A percentile compares a stretch with the other conserved stretches of the same genome.
Conservation (phyloP, 2,113 vertebrate genomes). For the Myotis davidii region DNA sequence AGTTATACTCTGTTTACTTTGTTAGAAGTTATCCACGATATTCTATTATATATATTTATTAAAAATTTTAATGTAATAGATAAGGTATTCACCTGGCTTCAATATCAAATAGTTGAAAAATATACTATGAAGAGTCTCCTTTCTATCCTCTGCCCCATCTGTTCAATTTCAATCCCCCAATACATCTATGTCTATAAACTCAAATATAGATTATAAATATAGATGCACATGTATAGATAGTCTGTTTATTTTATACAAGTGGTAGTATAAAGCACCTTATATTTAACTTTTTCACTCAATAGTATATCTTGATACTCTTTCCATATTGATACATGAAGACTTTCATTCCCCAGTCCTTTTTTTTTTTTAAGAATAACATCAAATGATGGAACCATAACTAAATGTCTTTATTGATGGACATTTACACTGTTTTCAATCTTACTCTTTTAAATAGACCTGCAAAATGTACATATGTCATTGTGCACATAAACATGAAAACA, state of each 20-base stretch:
- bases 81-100: background rate
- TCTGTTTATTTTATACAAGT: slow-evolving; percentile 3
- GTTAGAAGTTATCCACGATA: slow-evolving; percentile 4
- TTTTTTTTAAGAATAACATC: background rate
- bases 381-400: background rate
- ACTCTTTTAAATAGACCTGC: background rate
- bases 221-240: background rate
- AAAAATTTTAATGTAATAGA: background rate
- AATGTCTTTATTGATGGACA: background rate
- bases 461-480: background rate
- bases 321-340: background rate
- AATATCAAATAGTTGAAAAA: slow-evolving; percentile 3
- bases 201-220: background rate
- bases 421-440: background rate
- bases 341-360: slow-evolving; percentile 16
- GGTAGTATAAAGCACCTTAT: background rate
- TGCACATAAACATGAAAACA: too few species aligned
- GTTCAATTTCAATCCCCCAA: background rate
- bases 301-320: slow-evolving; percentile 11
- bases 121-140: background rate
- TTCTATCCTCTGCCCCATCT: background rate
- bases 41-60: slow-evolving; percentile 9
- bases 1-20: slow-evolving; percentile 28
- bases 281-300: background rate
- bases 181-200: background rate